These are phyloP conservation scores for Microplitis demolitor DNA, from an alignment of 1,140 invertebrate species.

Conservation along the genomic window DNA sequence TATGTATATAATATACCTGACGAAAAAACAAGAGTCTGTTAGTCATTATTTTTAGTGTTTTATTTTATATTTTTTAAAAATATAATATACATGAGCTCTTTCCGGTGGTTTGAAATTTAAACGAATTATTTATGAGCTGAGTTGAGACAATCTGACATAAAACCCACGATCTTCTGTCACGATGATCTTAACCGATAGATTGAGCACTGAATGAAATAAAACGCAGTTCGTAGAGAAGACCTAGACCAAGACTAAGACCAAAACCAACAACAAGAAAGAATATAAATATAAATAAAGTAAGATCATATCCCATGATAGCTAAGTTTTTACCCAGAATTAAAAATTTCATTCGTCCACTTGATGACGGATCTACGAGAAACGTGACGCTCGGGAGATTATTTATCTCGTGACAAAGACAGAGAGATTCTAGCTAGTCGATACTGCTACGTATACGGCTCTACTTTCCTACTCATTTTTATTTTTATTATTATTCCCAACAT, in stretches of 20 bases:
- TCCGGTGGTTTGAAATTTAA: neutral
- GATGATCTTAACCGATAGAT: neutral
- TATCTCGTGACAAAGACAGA: neutral
- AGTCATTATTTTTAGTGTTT: neutral
- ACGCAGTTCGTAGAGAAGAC: too few relatives aligned
- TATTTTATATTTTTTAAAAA: neutral
- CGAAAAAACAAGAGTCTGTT: neutral
- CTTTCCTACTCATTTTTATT: neutral
- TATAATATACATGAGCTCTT: too few relatives aligned
- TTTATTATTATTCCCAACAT: too few relatives aligned
- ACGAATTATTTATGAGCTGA: slow-evolving; percentile 20
- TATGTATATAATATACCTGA: too few relatives aligned
- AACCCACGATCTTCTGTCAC: neutral
- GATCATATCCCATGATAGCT: slow-evolving; percentile 6
- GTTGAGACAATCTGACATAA: neutral
- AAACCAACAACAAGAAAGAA: neutral
- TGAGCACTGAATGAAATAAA: too few relatives aligned
- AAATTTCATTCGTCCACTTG: slow-evolving; percentile 16
- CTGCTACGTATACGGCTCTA: neutral
- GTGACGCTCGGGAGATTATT: neutral
- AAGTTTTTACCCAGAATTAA: slow-evolving; percentile 13
- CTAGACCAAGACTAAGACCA: neutral
- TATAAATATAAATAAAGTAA: neutral
- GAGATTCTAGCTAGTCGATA: neutral
- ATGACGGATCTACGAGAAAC: neutral